Percentiles rank a stretch among this genome's conserved stretches.
phyloP scores from a whole-genome alignment of 1,140 invertebrate species.

The Bombus balteatus region DNA sequence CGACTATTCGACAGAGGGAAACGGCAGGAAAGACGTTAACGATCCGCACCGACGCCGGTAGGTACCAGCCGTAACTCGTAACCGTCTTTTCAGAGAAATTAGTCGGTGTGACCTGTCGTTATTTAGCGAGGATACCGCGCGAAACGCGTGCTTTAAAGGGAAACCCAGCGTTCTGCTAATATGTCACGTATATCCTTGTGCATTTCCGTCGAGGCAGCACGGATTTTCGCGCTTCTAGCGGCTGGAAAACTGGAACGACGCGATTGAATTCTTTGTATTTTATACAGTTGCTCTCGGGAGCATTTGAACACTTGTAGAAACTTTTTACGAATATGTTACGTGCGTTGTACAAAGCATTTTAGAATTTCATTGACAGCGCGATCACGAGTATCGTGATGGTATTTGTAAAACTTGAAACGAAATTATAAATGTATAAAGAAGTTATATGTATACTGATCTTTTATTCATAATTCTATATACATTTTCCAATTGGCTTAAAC shows the following conservation, averaged over 20 bases:
- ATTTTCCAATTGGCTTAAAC: too few species aligned
- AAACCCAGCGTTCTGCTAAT: slow-evolving; percentile 19
- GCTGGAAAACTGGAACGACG: background rate
- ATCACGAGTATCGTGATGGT: background rate
- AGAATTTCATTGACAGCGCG: background rate
- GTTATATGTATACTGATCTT: background rate
- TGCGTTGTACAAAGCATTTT: background rate
- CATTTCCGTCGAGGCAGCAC: background rate
- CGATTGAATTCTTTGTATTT: background rate
- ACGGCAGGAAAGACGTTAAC: slow-evolving; percentile 11
- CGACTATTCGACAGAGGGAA: slow-evolving; percentile 20
- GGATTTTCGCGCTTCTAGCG: background rate
- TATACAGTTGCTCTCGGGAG: background rate
- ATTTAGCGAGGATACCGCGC: background rate
- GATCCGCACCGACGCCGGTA: background rate
- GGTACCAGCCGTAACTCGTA: background rate
- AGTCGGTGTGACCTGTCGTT: background rate
- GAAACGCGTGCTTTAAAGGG: slow-evolving; percentile 4
- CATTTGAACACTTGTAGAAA: background rate
- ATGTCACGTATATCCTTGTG: slow-evolving; percentile 13
- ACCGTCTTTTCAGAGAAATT: slow-evolving; percentile 7
- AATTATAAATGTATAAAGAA: background rate
- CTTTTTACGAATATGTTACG: background rate
- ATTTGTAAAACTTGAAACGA: background rate
- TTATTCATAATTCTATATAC: too few species aligned